Evolutionary conservation across 2,113 vertebrate species (phyloP).

Genomic region (Asarcornis scutulata): DNA sequence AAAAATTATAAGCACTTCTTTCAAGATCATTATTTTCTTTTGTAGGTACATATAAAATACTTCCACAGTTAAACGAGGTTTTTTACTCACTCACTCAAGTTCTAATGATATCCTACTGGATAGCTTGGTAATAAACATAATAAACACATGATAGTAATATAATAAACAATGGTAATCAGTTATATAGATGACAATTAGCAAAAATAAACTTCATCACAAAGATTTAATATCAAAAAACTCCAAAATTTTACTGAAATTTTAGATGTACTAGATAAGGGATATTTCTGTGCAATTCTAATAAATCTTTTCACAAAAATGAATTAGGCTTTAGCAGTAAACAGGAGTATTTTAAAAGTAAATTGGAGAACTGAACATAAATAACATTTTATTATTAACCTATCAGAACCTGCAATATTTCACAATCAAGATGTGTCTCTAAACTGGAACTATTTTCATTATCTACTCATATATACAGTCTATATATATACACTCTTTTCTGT

Average conservation of each 20-base stretch:
- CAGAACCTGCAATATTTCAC: constrained; percentile 55
- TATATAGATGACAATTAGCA: constrained; percentile 59
- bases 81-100: constrained; percentile 60
- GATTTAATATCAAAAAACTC: constrained; percentile 19
- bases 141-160: not conserved
- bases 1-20: constrained; percentile 39
- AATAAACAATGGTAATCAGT: constrained; percentile 59
- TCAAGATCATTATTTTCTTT: constrained; percentile 53
- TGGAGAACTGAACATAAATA: constrained; percentile 44
- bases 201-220: constrained; percentile 55
- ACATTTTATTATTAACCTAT: constrained; percentile 50
- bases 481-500: not conserved
- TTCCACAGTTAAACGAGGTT: constrained; percentile 55
- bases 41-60: constrained; percentile 49
- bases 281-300: constrained; percentile 58
- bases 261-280: constrained; percentile 14
- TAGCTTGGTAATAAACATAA: constrained; percentile 60
- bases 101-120: constrained; percentile 64
- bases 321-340: constrained; percentile 62
- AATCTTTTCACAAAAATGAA: constrained; percentile 50
- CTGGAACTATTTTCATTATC: constrained; percentile 40
- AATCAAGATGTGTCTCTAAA: constrained; percentile 35
- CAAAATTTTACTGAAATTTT: constrained; percentile 50
- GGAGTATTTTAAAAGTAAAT: constrained; percentile 49
- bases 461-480: not conserved